Conservation (phyloP, 2,113 vertebrate species). For the Salvelinus sp. region DNA sequence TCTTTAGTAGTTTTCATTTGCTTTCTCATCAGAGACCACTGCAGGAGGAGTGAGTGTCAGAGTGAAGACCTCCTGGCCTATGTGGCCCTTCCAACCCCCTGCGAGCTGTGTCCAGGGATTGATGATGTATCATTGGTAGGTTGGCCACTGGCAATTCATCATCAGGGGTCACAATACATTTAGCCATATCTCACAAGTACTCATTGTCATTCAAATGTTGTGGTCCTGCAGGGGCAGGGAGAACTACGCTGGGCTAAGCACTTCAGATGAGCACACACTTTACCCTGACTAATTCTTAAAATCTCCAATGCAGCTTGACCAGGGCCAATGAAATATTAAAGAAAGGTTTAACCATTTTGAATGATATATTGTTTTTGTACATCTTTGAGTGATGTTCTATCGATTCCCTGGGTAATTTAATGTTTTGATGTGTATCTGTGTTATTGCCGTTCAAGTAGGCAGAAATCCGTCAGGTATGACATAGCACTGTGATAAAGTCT, state of each 20-base stretch:
- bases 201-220: conserved; percentile 60
- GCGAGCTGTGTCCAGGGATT: conserved; percentile 30
- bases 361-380: too few relatives aligned
- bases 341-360: too few relatives aligned
- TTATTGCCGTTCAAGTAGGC: too few relatives aligned
- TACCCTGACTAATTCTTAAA: conserved; percentile 19
- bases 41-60: neutral
- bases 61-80: neutral
- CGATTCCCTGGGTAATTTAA: too few relatives aligned
- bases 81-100: conserved; percentile 14
- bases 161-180: conserved; percentile 60
- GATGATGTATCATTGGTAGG: conserved; percentile 56
- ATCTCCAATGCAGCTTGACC: conserved; percentile 5
- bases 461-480: too few relatives aligned
- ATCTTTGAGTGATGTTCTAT: too few relatives aligned
- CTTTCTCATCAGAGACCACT: neutral
- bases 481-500: too few relatives aligned
- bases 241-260: conserved; percentile 23
- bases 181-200: conserved; percentile 52
- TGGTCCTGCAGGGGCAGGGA: conserved; percentile 26
- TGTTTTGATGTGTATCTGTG: too few relatives aligned
- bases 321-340: conserved; percentile 23
- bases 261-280: conserved; percentile 24
- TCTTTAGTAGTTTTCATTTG: neutral
- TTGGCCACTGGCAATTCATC: conserved; percentile 57